Percentiles rank a stretch among this genome's conserved stretches.
Evolutionary conservation across 1,140 invertebrate genomes (phyloP).

Genomic region (Drosophila gunungcola): DNA sequence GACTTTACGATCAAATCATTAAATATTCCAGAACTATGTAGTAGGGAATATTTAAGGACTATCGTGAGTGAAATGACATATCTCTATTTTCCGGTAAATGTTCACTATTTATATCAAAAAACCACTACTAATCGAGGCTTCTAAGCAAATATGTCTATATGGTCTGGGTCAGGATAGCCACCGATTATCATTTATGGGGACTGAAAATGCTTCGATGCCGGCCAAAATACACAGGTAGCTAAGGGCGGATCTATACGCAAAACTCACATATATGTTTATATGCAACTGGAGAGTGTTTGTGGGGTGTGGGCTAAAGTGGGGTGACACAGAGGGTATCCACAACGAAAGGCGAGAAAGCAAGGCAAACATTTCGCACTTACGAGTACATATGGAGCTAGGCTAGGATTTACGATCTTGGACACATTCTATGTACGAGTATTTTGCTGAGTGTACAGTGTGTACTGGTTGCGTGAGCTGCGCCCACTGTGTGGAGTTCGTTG

Average conservation of each 20-base stretch:
- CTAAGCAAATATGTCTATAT: conserved; percentile 11
- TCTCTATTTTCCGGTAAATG: conserved; percentile 83
- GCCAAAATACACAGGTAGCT: conserved; percentile 3
- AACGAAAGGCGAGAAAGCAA: conserved; percentile 38
- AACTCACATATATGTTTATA: conserved; percentile 3
- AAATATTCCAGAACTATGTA: conserved; percentile 62
- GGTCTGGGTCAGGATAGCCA: neutral
- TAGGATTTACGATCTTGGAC: conserved; percentile 18
- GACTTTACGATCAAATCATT: conserved; percentile 62
- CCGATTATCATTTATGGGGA: neutral
- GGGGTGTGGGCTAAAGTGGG: conserved; percentile 4
- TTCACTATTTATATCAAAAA: conserved; percentile 80
- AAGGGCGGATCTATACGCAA: conserved; percentile 23
- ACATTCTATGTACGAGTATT: conserved; percentile 29
- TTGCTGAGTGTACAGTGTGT: conserved; percentile 46
- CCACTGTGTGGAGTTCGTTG: conserved; percentile 8
- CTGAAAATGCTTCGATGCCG: neutral
- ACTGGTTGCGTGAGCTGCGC: conserved; percentile 19
- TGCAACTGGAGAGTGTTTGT: conserved; percentile 8
- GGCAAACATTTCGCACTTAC: conserved; percentile 24
- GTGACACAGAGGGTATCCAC: conserved; percentile 13
- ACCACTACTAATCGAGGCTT: conserved; percentile 7
- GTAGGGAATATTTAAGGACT: conserved; percentile 69
- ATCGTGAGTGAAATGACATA: conserved; percentile 56
- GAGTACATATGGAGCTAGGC: conserved; percentile 15